Conservation (phyloP, 1,140 invertebrate species). For the Bombus turneri region DNA sequence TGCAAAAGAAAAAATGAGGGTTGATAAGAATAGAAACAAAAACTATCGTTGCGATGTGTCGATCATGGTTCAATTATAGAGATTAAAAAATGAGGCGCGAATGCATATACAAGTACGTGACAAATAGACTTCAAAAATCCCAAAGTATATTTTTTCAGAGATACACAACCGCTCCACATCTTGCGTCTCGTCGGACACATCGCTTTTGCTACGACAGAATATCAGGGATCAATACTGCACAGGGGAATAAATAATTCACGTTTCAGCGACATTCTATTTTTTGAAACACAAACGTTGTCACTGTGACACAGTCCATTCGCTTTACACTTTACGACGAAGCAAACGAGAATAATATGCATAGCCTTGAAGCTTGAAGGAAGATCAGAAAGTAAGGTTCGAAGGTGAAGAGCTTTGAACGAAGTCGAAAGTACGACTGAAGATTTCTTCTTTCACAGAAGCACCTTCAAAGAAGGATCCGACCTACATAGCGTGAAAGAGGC, state of each 20-base stretch:
- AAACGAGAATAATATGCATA: slow-evolving; percentile 24
- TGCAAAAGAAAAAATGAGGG: background rate
- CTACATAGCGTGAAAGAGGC: slow-evolving; percentile 17
- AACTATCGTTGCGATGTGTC: background rate
- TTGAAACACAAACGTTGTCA: background rate
- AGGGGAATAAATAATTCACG: slow-evolving; percentile 1
- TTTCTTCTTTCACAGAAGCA: background rate
- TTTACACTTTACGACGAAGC: background rate
- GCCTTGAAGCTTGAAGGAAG: slow-evolving; percentile 7
- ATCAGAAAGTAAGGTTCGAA: slow-evolving; percentile 2
- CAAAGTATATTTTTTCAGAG: no score
- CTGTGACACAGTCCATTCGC: background rate
- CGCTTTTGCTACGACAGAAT: background rate
- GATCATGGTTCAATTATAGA: no score
- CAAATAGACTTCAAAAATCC: no score
- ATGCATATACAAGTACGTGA: no score
- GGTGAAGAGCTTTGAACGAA: slow-evolving; percentile 15
- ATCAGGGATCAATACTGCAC: background rate
- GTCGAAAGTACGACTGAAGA: slow-evolving; percentile 21
- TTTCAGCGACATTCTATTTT: background rate
- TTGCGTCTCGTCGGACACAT: no score
- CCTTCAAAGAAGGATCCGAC: slow-evolving; percentile 11
- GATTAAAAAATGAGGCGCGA: no score
- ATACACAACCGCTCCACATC: no score
- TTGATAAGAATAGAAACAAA: background rate